A percentile compares a stretch with the other conserved stretches of the same genome.
phyloP scores from a whole-genome alignment of 2,888 invertebrate species.

The Acleris cristana region DNA sequence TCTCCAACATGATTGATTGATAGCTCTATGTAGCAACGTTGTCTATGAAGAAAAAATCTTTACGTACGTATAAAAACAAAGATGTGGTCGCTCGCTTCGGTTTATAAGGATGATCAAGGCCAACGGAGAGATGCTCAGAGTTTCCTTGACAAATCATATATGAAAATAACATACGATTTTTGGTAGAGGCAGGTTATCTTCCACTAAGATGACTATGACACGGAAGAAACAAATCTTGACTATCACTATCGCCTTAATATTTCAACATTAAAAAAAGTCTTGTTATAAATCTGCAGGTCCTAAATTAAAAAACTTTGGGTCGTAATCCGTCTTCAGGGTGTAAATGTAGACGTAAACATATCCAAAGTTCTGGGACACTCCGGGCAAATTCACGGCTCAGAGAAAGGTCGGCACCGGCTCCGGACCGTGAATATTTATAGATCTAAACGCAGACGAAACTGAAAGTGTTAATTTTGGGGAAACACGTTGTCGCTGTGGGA shows the following conservation, averaged over 20 bases:
- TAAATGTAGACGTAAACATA: constrained; percentile 15
- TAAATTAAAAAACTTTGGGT: constrained; percentile 25
- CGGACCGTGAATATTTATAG: constrained; percentile 42
- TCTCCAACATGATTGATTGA: constrained; percentile 16
- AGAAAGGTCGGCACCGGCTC: constrained; percentile 31
- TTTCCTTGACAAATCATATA: no score
- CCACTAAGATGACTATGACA: no score
- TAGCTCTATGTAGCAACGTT: background rate
- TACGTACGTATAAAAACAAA: no score
- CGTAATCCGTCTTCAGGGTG: constrained; percentile 17
- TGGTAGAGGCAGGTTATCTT: no score
- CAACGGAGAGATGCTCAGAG: no score
- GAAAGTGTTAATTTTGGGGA: constrained; percentile 29
- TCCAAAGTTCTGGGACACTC: constrained; percentile 23
- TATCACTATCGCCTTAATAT: background rate
- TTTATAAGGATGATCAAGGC: no score
- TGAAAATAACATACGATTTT: no score
- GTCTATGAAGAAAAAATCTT: no score
- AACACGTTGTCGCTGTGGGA: constrained; percentile 7
- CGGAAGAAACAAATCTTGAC: no score
- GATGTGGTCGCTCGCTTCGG: no score
- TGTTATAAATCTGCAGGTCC: background rate
- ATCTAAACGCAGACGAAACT: constrained; percentile 23
- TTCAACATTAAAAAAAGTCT: background rate
- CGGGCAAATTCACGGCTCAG: constrained; percentile 23